phyloP scores from a whole-genome alignment of 2,113 vertebrate species.

The Centrocercus urophasianus region DNA sequence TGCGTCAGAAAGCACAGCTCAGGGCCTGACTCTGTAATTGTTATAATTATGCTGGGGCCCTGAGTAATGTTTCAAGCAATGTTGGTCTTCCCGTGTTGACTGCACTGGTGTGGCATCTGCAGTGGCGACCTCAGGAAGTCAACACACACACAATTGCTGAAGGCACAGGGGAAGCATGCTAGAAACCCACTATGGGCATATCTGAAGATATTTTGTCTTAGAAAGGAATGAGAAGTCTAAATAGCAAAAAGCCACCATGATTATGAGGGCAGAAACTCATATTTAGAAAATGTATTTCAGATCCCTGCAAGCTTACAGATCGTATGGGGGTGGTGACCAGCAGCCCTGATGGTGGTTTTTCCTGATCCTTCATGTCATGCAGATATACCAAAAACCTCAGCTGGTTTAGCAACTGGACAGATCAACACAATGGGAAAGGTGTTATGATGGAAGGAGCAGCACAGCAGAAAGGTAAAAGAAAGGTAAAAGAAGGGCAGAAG shows the following conservation, averaged over 20 bases:
- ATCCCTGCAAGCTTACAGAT: neutral
- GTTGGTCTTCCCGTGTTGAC: neutral
- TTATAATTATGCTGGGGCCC: constrained; percentile 3
- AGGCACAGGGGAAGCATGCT: rapidly evolving
- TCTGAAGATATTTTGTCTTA: neutral
- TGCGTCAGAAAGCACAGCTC: constrained; percentile 4
- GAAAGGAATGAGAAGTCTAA: neutral
- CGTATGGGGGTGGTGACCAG: neutral
- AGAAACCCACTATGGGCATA: neutral
- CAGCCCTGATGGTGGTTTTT: neutral
- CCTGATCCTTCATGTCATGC: neutral
- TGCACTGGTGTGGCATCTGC: neutral
- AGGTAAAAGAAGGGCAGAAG: too few species aligned
- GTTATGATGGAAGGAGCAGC: too few species aligned
- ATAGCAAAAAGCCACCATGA: neutral
- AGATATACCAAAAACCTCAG: neutral
- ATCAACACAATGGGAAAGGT: too few species aligned
- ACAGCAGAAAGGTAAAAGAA: too few species aligned
- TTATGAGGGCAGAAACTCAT: neutral
- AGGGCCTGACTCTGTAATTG: neutral
- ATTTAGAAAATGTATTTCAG: neutral
- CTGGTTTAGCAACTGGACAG: too few species aligned
- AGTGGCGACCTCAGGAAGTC: neutral
- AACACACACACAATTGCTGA: neutral
- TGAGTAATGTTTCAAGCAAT: neutral